Evolutionary conservation across 2,888 invertebrate species (phyloP), one percentile per base, ranked within the genome.

Genomic region (Vesta saturnalis): DNA sequence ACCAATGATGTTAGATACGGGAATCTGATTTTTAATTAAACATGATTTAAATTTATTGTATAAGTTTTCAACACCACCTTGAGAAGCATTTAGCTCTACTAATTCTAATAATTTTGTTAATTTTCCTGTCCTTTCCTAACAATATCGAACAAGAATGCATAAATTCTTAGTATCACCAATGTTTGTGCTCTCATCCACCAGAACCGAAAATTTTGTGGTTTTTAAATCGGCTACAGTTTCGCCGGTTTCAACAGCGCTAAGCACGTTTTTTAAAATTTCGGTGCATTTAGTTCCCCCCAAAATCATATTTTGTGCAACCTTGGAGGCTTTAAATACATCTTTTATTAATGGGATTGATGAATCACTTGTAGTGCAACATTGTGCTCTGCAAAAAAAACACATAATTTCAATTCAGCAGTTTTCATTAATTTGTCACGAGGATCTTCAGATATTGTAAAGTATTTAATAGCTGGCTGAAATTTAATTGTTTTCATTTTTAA

Each of bases 311-410:
- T 62, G 30, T 6, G 21, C 21, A 46, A 66, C 62, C 39, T 63
- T 62, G 21, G 55, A 62, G 47, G 61, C 62, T 1, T 64, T 39
- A 56, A 72, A 62, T 52, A 22, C 23, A 14, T 55, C 18, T 71
- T 73, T 69, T 19, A 73, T 46, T 2, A 72, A 4, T 15, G 66
- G n/a, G n/a, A n/a, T n/a, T 73, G 72, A 39, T 73, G 69, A 1
- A 68, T 60, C 8, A 61, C 21, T 6, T 47, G 60, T 30, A 73
- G 55, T 3, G 70, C 71, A 10, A 75, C 57, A 60, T 76, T 75
- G 58, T 76, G 74, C 30, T 74, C 69, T 15, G 74, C 73, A 64
- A 74, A 70, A 60, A 73, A 72, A 39, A 57, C 57, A 67, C 63
- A 57, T 46, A 73, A 59, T 35, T 62, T 65, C 10, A 74, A 47